phyloP scores from a whole-genome alignment of 2,797 vertebrate genomes.

The Hybognathus amarus region DNA sequence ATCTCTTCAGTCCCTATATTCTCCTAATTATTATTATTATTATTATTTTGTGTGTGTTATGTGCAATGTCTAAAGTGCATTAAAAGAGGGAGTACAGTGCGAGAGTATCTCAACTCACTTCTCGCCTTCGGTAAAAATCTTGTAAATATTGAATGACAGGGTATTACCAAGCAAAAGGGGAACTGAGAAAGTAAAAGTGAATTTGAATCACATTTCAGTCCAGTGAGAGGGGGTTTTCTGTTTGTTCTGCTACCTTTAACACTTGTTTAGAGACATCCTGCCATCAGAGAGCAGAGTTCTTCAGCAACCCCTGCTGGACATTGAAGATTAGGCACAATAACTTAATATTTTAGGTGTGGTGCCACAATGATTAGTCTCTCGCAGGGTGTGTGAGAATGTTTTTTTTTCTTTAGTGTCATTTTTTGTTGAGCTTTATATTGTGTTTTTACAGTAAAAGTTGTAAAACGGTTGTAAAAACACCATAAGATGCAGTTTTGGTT shows the following conservation, averaged over 20 bases:
- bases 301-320: not conserved
- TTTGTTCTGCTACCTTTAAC: not conserved
- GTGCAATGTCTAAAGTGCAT: no score
- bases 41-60: no score
- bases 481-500: not conserved
- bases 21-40: no score
- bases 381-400: not conserved
- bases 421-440: not conserved
- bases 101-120: no score
- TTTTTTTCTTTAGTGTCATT: not conserved
- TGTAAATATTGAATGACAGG: not conserved
- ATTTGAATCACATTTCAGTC: not conserved
- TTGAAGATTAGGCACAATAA: not conserved
- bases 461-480: not conserved
- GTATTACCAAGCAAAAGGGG: not conserved
- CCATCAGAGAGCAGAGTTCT: slow-evolving; percentile 1
- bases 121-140: no score
- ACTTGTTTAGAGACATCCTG: not conserved
- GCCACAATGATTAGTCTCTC: not conserved
- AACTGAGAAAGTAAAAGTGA: not conserved
- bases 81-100: no score
- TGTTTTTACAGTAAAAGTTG: not conserved
- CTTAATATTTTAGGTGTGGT: slow-evolving; percentile 41
- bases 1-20: no score
- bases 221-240: slow-evolving; percentile 7